Evolutionary conservation across 2,888 invertebrate species (phyloP).

Genomic region (Automeris io): DNA sequence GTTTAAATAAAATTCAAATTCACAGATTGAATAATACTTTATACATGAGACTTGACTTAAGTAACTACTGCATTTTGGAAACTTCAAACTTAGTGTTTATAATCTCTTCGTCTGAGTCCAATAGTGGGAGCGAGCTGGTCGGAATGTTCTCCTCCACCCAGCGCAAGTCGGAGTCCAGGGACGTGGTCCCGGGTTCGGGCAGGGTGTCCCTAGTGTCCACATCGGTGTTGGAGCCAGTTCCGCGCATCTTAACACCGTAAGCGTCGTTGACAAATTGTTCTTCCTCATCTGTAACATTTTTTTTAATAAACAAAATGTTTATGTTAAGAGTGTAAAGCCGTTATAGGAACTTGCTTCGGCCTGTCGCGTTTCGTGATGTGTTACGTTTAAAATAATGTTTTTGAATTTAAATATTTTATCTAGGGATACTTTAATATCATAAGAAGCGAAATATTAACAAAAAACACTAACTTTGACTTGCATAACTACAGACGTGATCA

Average conservation of each 20-base stretch:
- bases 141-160: slow-evolving; percentile 98
- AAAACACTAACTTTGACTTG: no score
- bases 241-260: slow-evolving; percentile 88
- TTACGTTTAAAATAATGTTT: no score
- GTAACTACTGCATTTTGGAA: slow-evolving; percentile 88
- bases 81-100: slow-evolving; percentile 91
- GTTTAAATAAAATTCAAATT: slow-evolving; percentile 28
- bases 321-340: no score
- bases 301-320: no score
- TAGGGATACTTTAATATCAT: no score
- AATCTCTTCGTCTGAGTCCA: slow-evolving; percentile 87
- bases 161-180: slow-evolving; percentile 72
- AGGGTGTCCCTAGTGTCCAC: slow-evolving; percentile 22
- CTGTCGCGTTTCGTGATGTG: no score
- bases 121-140: slow-evolving; percentile 81
- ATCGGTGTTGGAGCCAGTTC: slow-evolving; percentile 48
- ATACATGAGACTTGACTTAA: slow-evolving; percentile 34
- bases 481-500: no score
- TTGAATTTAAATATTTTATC: no score
- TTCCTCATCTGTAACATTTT: slow-evolving; percentile 79
- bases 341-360: no score
- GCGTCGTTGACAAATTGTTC: slow-evolving; percentile 92
- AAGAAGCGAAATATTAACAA: no score
- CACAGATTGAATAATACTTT: slow-evolving; percentile 37
- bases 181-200: slow-evolving; percentile 31